phyloP scores from a whole-genome alignment of 1,140 invertebrate genomes.

The Diabrotica virgifera region DNA sequence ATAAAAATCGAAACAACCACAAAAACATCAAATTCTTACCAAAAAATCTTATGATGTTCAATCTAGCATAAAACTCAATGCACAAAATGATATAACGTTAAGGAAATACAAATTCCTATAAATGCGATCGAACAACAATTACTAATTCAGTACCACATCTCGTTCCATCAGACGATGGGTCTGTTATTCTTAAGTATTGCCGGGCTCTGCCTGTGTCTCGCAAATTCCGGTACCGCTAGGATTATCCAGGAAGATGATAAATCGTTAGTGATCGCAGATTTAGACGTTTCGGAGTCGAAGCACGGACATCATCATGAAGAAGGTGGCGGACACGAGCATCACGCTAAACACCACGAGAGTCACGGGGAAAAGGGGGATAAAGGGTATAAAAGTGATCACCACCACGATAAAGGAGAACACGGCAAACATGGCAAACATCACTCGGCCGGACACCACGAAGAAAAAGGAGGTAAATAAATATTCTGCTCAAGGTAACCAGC shows the following conservation, averaged over 20 bases:
- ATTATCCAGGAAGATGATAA: conserved; percentile 20
- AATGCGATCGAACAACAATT: conserved; percentile 20
- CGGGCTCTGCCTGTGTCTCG: conserved; percentile 9
- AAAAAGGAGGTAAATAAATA: conserved; percentile 55
- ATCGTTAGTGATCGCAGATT: conserved; percentile 36
- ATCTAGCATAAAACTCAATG: conserved; percentile 20
- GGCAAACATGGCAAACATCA: conserved; percentile 70
- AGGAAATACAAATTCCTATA: conserved; percentile 14
- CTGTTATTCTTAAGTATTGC: neutral
- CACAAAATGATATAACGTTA: conserved; percentile 18
- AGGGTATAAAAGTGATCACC: conserved; percentile 64
- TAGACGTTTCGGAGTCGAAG: conserved; percentile 49
- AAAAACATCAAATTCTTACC: conserved; percentile 14
- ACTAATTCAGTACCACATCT: conserved; percentile 12
- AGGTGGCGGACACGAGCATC: conserved; percentile 63
- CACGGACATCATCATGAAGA: conserved; percentile 52
- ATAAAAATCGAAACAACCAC: conserved; percentile 20
- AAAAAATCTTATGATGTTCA: conserved; percentile 12
- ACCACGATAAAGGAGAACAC: conserved; percentile 66
- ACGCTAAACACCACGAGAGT: conserved; percentile 60
- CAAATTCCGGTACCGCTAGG: conserved; percentile 7
- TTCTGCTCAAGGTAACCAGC: too few species aligned
- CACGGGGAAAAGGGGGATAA: conserved; percentile 67
- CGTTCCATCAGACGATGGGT: conserved; percentile 23
- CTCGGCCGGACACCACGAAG: conserved; percentile 67